Evolutionary conservation across 2,888 invertebrate species (phyloP).

Genomic region (Myopa tessellatipennis): DNA sequence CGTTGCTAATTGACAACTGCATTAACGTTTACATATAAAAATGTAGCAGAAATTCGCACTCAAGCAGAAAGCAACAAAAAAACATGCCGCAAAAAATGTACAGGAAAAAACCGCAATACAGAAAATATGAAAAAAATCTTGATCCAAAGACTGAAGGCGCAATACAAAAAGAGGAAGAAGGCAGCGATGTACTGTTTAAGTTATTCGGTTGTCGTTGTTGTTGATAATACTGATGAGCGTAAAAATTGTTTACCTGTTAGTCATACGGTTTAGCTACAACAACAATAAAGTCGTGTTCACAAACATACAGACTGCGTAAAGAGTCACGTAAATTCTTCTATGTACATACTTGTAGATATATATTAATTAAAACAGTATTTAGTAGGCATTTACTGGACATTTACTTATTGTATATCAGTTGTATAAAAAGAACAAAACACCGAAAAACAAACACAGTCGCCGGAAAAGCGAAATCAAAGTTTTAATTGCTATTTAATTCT

Average conservation of each 20-base stretch:
- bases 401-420: neutral
- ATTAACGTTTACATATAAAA: neutral
- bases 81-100: neutral
- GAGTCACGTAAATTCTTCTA: neutral
- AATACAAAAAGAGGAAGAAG: neutral
- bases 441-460: constrained; percentile 5
- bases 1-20: neutral
- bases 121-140: neutral
- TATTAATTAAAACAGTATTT: neutral
- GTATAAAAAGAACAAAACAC: neutral
- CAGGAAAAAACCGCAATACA: neutral
- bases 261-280: constrained; percentile 25
- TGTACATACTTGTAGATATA: constrained; percentile 1
- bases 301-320: no score
- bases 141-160: neutral
- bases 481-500: constrained; percentile 11
- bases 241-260: constrained; percentile 38
- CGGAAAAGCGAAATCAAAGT: constrained; percentile 32
- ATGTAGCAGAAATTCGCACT: constrained; percentile 13
- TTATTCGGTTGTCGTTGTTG: neutral
- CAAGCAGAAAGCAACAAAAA: constrained; percentile 14
- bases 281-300: neutral
- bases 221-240: constrained; percentile 17
- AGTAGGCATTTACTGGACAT: neutral
- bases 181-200: neutral